Conservation (phyloP, 2,113 vertebrate genomes). For the Malurus elegans region DNA sequence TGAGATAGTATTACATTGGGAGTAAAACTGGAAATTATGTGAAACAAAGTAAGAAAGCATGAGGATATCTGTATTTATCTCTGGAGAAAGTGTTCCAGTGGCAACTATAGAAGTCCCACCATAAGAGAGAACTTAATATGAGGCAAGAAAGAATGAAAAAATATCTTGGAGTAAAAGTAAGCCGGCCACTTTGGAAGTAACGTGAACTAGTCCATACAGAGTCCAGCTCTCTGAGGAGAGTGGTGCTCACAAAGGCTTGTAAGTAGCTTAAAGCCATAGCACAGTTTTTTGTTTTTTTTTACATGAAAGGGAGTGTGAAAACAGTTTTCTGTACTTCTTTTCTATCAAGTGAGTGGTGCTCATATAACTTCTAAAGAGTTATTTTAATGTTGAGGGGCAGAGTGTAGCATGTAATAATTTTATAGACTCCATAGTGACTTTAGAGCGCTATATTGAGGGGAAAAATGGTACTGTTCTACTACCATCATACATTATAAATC, state of each 20-base stretch:
- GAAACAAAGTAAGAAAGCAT: background rate
- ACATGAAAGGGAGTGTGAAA: background rate
- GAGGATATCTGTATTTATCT: background rate
- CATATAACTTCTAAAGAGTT: background rate
- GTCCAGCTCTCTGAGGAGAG: background rate
- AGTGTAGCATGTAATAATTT: background rate
- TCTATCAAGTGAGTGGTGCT: background rate
- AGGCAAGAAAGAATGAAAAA: background rate
- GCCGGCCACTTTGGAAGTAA: background rate
- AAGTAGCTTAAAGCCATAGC: background rate
- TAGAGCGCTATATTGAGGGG: background rate
- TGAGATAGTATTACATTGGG: background rate
- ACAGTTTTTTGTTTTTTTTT: background rate
- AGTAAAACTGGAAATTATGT: background rate
- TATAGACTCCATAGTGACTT: background rate
- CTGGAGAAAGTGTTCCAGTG: background rate
- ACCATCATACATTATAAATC: background rate
- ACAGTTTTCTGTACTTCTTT: background rate
- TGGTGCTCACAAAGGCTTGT: background rate
- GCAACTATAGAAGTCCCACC: background rate
- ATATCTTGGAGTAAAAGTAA: background rate
- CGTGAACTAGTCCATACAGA: background rate
- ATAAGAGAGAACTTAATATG: background rate
- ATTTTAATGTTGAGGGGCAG: background rate
- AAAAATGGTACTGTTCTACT: background rate